A percentile compares a stretch with the other conserved stretches of the same genome.
phyloP scores from a whole-genome alignment of 2,113 vertebrate species.

The Stomatorhinus ivindoensis region DNA sequence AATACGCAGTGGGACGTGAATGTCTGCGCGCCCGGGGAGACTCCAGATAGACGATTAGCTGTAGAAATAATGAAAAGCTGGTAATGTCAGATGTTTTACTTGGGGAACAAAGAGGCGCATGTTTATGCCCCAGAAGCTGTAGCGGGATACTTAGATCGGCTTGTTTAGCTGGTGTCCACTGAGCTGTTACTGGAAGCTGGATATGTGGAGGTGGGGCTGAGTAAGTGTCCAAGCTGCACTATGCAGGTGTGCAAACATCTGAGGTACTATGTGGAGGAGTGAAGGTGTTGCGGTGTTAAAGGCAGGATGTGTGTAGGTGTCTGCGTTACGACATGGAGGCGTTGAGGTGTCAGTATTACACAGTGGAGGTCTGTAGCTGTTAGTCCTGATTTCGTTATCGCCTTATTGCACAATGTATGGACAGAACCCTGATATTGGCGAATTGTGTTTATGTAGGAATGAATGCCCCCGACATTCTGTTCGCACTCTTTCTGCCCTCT shows the following conservation, averaged over 20 bases:
- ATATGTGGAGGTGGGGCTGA: background rate
- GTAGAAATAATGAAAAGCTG: background rate
- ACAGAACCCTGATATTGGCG: background rate
- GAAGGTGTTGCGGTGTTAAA: background rate
- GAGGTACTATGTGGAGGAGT: background rate
- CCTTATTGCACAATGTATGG: too few relatives aligned
- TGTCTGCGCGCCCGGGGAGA: background rate
- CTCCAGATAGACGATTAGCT: background rate
- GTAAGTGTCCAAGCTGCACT: background rate
- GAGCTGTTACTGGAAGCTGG: background rate
- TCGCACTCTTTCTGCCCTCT: too few relatives aligned
- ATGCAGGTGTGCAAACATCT: background rate
- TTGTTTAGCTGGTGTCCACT: background rate
- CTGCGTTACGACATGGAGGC: too few relatives aligned
- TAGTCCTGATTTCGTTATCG: background rate
- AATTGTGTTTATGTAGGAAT: background rate
- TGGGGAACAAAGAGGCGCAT: background rate
- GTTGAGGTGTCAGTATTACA: background rate
- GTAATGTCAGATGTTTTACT: background rate
- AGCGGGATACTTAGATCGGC: background rate
- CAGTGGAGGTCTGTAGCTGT: background rate
- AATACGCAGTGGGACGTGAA: background rate
- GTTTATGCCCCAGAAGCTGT: background rate
- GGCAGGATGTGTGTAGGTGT: too few relatives aligned
- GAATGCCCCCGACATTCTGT: background rate